Evolutionary conservation across 2,797 vertebrate genomes (phyloP).

Genomic region (Cryptoprocta ferox): DNA sequence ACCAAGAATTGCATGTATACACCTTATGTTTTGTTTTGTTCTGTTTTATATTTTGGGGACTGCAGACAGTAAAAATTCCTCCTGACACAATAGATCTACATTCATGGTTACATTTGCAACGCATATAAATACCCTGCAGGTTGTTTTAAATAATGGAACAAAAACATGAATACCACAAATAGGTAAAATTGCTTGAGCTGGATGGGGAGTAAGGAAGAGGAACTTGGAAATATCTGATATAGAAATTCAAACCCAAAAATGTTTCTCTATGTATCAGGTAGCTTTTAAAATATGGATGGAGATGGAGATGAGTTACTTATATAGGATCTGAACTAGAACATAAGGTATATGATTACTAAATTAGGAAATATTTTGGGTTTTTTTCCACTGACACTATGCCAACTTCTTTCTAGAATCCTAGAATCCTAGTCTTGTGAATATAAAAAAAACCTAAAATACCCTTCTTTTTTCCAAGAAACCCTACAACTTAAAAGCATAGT

Average conservation of each 20-base stretch:
- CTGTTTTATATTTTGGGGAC: not conserved
- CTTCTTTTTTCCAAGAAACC: not conserved
- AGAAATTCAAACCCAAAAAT: slow-evolving; percentile 44
- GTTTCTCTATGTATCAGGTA: not conserved
- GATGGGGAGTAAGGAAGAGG: not conserved
- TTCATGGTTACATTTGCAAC: not conserved
- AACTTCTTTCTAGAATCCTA: slow-evolving; percentile 1
- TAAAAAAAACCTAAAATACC: not conserved
- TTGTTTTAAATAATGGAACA: not conserved
- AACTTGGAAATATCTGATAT: not conserved
- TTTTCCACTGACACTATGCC: not conserved
- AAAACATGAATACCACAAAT: not conserved
- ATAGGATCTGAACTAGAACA: not conserved
- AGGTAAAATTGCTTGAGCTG: not conserved
- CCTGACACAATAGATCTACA: not conserved
- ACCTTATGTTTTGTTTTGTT: not conserved
- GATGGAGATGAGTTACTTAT: not conserved
- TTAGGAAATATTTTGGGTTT: not conserved
- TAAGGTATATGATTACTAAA: not conserved
- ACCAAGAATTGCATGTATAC: not conserved
- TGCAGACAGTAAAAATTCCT: not conserved
- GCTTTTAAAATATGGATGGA: not conserved
- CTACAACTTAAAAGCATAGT: not conserved
- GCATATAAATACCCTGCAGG: not conserved
- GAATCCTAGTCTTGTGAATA: not conserved